Conservation (phyloP, 92 coral and sea anemone genomes). For the Phymanthus crucifer region DNA sequence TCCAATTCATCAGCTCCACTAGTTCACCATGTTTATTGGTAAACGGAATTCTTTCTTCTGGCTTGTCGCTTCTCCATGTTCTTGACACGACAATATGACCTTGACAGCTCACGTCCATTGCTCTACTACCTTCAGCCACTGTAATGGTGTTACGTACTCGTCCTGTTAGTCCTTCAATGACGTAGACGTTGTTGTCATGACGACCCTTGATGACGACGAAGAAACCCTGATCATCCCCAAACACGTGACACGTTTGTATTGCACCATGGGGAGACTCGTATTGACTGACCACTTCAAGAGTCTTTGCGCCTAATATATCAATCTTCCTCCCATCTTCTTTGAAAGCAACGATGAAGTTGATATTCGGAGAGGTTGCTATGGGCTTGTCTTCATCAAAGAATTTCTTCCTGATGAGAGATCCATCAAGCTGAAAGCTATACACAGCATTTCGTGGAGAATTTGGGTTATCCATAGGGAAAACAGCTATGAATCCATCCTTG, state of each 20-base stretch:
- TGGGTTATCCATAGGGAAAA: neutral
- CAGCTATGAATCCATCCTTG: no score
- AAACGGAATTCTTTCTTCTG: neutral
- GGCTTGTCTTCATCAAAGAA: neutral
- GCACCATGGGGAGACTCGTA: constrained; percentile 8
- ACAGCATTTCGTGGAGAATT: neutral
- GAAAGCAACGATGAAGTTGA: no score
- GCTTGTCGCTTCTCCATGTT: neutral
- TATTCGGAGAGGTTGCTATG: no score
- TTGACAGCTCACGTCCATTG: neutral
- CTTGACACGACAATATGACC: constrained; percentile 9
- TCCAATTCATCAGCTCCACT: neutral
- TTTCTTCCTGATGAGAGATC: neutral
- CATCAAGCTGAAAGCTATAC: neutral
- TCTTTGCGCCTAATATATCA: no score
- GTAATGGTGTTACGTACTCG: neutral
- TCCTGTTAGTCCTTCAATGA: constrained; percentile 18
- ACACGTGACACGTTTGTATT: constrained; percentile 7
- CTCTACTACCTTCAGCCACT: neutral
- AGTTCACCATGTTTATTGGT: neutral
- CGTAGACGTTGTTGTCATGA: constrained; percentile 9
- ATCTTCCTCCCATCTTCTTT: no score
- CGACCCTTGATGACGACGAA: constrained; percentile 9
- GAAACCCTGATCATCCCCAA: neutral
- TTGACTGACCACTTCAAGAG: neutral